A percentile compares a stretch with the other conserved stretches of the same genome.
phyloP scores from a whole-genome alignment of 2,888 invertebrate genomes.

The Hoplodrina blanda region DNA sequence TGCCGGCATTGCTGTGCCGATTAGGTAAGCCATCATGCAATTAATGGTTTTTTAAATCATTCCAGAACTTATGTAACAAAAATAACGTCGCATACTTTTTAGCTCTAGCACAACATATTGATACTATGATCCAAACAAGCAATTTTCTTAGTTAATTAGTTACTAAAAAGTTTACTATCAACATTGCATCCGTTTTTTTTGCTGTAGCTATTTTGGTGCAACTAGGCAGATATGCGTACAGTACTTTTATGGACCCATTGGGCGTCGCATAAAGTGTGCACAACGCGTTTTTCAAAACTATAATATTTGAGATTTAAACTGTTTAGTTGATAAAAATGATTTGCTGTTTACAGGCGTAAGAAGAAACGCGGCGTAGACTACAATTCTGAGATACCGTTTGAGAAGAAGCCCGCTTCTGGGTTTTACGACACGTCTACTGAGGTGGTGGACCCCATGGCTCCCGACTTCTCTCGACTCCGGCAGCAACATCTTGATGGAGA shows the following conservation, averaged over 20 bases:
- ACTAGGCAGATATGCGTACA: too few relatives aligned
- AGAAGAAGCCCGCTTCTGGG: constrained; percentile 97
- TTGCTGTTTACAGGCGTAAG: constrained; percentile 87
- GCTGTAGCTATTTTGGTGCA: too few relatives aligned
- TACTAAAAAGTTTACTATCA: too few relatives aligned
- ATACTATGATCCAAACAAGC: background rate
- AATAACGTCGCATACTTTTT: too few relatives aligned
- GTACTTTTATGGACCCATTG: too few relatives aligned
- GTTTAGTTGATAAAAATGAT: background rate
- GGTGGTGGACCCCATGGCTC: constrained; percentile 96
- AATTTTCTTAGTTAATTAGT: too few relatives aligned
- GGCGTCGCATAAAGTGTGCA: too few relatives aligned
- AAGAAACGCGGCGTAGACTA: constrained; percentile 98
- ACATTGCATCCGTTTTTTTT: too few relatives aligned
- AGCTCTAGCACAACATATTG: too few relatives aligned
- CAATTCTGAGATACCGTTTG: constrained; percentile 99
- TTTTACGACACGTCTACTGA: constrained; percentile 99
- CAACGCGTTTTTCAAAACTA: too few relatives aligned
- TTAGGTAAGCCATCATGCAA: constrained; percentile 73
- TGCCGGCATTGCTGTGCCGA: constrained; percentile 95
- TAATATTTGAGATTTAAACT: too few relatives aligned
- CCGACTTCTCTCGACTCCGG: constrained; percentile 96
- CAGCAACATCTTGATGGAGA: constrained; percentile 98
- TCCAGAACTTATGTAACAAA: background rate
- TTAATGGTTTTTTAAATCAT: background rate